phyloP scores from a whole-genome alignment of 1,140 invertebrate species.

The Xylocopa sonorina region DNA sequence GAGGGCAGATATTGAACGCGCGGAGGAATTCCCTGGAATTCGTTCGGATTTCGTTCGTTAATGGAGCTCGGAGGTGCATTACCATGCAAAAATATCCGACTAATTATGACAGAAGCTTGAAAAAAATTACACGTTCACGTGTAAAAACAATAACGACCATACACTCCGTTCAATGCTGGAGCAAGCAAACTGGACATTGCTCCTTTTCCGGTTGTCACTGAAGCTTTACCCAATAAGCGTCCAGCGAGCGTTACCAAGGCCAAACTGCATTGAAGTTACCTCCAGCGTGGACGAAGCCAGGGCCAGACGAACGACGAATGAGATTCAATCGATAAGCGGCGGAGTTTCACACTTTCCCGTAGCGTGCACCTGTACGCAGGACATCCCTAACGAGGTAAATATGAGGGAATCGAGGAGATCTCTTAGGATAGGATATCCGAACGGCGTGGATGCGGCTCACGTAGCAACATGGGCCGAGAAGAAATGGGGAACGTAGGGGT shows the following conservation, averaged over 20 bases:
- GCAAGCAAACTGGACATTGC: background rate
- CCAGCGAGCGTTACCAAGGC: background rate
- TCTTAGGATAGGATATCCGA: slow-evolving; percentile 48
- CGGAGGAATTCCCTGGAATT: background rate
- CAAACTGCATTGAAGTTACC: slow-evolving; percentile 20
- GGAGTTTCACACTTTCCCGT: slow-evolving; percentile 22
- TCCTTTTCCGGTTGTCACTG: slow-evolving; percentile 9
- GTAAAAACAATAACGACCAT: no score
- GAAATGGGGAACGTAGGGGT: slow-evolving; percentile 61
- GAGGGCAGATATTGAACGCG: background rate
- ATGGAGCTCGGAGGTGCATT: background rate
- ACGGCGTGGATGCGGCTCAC: slow-evolving; percentile 55
- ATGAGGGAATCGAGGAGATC: slow-evolving; percentile 58
- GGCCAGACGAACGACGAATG: slow-evolving; percentile 27
- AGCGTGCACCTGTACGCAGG: slow-evolving; percentile 55
- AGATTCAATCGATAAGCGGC: slow-evolving; percentile 50
- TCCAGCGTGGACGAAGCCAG: background rate
- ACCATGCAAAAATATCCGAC: no score
- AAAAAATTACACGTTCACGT: no score
- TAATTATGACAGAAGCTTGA: no score
- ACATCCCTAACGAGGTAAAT: slow-evolving; percentile 67
- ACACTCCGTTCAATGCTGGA: background rate
- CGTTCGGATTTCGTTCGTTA: slow-evolving; percentile 5
- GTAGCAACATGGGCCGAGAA: slow-evolving; percentile 54
- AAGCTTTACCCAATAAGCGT: slow-evolving; percentile 17